Evolutionary conservation across 1,140 invertebrate species (phyloP), one percentile per base, ranked within the genome.

Genomic region (Drosophila melanica): DNA sequence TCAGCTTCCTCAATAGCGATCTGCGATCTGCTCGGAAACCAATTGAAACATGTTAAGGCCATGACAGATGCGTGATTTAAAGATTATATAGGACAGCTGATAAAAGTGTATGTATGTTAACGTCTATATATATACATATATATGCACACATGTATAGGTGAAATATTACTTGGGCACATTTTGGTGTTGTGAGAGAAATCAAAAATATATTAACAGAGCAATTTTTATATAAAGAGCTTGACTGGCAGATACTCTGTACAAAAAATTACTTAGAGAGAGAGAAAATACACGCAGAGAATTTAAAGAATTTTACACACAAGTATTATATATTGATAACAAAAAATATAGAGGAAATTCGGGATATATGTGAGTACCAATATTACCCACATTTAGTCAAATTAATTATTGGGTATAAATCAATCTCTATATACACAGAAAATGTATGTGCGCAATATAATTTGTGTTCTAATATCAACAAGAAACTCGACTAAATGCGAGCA

Each of bases 401-500:
- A 41, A 2, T 16, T 23, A 44, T 27, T 20, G 27, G 42, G 42
- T 57, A 41, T 58, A 16, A 14, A n/a, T 11, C 30, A 8, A 41
- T 18, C 23, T 6, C 14, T 10, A 59, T 35, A 18, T 37, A 35
- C 8, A 35, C 33, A 35, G 0, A 1, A 35, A 35, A 35, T 33
- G 14, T 33, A 33, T 14, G 7, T 35, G 9, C 12, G 37, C 30
- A 37, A 18, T 54, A 62, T 55, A 62, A 68, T 63, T 62, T 68
- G 27, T 63, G 71, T 74, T 74, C 65, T 68, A 62, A 59, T 60
- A 62, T 54, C 65, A 74, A 69, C 65, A 53, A 72, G 63, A 66
- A 72, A 45, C 53, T 54, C 62, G 54, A 70, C 66, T 75, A 66
- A 78, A 78, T 66, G 72, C 60, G 55, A 69, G 54, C 64, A 65